phyloP scores from a whole-genome alignment of 2,113 vertebrate genomes.

The Balaeniceps rex region DNA sequence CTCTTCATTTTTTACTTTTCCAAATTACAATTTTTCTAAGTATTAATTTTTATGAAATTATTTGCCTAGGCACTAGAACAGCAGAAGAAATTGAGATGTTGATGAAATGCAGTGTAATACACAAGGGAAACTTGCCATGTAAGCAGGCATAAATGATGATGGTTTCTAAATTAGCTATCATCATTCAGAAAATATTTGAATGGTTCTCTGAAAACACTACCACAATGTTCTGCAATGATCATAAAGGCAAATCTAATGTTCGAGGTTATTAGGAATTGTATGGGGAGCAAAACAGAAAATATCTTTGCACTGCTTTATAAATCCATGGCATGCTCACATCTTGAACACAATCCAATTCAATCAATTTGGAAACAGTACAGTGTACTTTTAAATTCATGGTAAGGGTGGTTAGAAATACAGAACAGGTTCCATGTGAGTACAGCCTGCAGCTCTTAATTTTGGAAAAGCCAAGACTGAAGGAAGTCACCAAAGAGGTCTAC shows the following conservation, averaged over 20 bases:
- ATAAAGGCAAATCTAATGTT: constrained; percentile 1
- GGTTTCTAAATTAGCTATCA: constrained; percentile 5
- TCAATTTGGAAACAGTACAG: not conserved
- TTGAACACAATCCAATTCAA: not conserved
- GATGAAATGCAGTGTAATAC: not conserved
- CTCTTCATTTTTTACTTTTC: not conserved
- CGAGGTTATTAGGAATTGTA: not conserved
- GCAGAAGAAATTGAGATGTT: not conserved
- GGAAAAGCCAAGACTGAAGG: not conserved
- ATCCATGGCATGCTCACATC: not conserved
- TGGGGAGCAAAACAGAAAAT: not conserved
- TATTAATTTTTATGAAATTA: not conserved
- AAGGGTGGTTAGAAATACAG: not conserved
- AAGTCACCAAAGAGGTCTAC: not conserved
- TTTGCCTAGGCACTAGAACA: not conserved
- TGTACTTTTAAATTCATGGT: not conserved
- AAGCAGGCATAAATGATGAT: not conserved
- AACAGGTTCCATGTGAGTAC: not conserved
- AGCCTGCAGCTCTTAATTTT: not conserved
- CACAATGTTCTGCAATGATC: not conserved
- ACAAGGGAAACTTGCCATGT: not conserved
- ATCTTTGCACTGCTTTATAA: not conserved
- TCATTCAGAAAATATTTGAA: not conserved
- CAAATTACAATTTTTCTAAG: not conserved
- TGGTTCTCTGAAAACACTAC: not conserved